phyloP scores from a whole-genome alignment of 2,797 vertebrate species.

The Thunnus albacares region DNA sequence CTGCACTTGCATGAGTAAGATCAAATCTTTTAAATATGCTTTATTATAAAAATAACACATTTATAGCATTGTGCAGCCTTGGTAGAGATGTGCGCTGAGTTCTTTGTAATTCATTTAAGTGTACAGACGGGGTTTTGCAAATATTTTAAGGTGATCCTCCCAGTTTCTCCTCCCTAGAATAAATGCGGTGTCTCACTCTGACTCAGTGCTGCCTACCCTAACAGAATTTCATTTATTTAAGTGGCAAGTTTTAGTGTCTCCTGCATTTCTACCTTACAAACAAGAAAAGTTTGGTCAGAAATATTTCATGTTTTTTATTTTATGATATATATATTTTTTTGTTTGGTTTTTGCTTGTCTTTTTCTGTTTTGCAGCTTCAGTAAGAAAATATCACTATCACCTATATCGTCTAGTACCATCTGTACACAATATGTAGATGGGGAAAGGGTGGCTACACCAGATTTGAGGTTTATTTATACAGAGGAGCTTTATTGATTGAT shows the following conservation, averaged over 20 bases:
- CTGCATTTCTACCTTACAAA: neutral
- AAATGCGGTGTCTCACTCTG: conserved; percentile 12
- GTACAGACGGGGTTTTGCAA: neutral
- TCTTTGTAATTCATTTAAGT: neutral
- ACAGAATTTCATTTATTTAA: neutral
- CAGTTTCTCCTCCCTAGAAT: conserved; percentile 22
- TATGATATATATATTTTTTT: neutral
- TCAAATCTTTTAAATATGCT: neutral
- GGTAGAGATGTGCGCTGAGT: neutral
- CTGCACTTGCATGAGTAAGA: conserved; percentile 14
- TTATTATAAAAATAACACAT: conserved; percentile 2
- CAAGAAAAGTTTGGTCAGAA: conserved; percentile 2
- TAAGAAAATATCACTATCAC: conserved; percentile 43
- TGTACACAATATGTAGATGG: conserved; percentile 16
- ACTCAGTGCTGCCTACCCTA: neutral
- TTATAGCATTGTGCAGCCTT: neutral
- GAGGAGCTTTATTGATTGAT: conserved; percentile 36
- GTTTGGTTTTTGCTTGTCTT: neutral
- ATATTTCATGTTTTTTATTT: neutral
- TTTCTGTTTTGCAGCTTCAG: conserved; percentile 5
- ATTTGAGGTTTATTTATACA: conserved; percentile 5
- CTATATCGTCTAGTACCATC: conserved; percentile 16
- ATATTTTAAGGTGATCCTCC: conserved; percentile 14
- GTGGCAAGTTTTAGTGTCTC: neutral
- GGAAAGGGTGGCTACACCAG: conserved; percentile 21